Conservation (phyloP, 2,888 invertebrate genomes). For the Lepas anatifera region DNA sequence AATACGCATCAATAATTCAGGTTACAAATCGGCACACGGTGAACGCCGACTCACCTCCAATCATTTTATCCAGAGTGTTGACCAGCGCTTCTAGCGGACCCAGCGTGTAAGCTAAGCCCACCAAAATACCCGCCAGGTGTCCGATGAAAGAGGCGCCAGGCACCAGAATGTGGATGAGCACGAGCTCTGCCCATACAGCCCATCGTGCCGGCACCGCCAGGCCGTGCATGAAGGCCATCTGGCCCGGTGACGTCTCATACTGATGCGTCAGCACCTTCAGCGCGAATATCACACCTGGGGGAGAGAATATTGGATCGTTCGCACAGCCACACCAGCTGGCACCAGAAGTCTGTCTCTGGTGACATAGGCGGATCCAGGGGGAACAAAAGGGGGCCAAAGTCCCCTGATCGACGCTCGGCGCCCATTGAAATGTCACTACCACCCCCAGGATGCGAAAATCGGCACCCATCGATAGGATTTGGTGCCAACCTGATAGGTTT, state of each 20-base stretch:
- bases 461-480: too few species aligned
- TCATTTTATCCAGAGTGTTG: background rate
- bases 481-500: too few species aligned
- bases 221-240: slow-evolving; percentile 14
- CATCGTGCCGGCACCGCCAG: slow-evolving; percentile 38
- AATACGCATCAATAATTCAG: too few species aligned
- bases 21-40: too few species aligned
- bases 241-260: slow-evolving; percentile 27
- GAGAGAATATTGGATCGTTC: too few species aligned
- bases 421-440: too few species aligned
- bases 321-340: too few species aligned
- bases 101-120: slow-evolving; percentile 44
- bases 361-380: too few species aligned
- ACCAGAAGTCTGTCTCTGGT: too few species aligned
- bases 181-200: slow-evolving; percentile 48
- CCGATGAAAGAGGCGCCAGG: slow-evolving; percentile 50
- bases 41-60: background rate
- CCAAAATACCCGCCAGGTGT: slow-evolving; percentile 49
- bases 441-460: too few species aligned
- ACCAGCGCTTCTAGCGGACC: slow-evolving; percentile 32
- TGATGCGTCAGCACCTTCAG: slow-evolving; percentile 43
- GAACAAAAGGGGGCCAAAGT: too few species aligned
- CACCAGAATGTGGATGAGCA: slow-evolving; percentile 46
- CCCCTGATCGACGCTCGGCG: too few species aligned
- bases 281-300: slow-evolving; percentile 46